Base-by-base conservation (phyloP, 1,140 invertebrate genomes). In the Araneus ventricosus region DNA sequence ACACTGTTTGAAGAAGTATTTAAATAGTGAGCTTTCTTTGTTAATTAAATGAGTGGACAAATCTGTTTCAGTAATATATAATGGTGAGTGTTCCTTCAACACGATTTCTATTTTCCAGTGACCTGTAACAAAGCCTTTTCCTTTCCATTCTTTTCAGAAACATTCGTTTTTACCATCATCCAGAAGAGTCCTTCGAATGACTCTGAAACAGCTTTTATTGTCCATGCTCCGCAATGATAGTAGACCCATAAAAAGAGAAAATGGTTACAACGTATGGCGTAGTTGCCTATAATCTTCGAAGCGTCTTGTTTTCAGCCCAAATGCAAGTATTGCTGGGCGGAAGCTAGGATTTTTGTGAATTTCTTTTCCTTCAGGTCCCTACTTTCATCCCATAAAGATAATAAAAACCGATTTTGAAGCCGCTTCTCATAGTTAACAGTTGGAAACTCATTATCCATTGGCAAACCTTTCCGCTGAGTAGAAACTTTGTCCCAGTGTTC, bases 121-220 rank as follows among this genome's bases (percentile, higher is more conserved):
- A 87, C 52, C 85, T 87, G 22, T 61, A 87, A 87, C 57, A 87
- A n/a, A 61, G 4, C 27, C 24, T 57, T 59, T 87, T 87, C 30
- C 24, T 61, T 63, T 17, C 41, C 80, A 45, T 45, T 45, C 80
- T 27, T 82, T 61, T 22, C 27, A 14, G 20, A 20, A 61, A n/a
- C 30, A 59, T 70, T 88, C 87, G 61, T 61, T 63, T 87, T 87
- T 88, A 86, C 84, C 84, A 30, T 86, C 84, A 59, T 57, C 45
- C 52, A 34, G 84, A 59, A 86, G 52, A 86, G 52, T 82, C 80
- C 39, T 37, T 88, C 61, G 63, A 87, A 61, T 59, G 52, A 61
- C 41, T 61, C 30, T 37, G 85, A 70, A 88, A 88, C 87, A 34
- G 87, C 87, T 88, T 88, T 88, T 88, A 88, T 88, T 88, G 87